These are phyloP conservation scores for Tromatobia lineatoria DNA, from an alignment of 2,888 invertebrate genomes.

Conservation along the genomic window DNA sequence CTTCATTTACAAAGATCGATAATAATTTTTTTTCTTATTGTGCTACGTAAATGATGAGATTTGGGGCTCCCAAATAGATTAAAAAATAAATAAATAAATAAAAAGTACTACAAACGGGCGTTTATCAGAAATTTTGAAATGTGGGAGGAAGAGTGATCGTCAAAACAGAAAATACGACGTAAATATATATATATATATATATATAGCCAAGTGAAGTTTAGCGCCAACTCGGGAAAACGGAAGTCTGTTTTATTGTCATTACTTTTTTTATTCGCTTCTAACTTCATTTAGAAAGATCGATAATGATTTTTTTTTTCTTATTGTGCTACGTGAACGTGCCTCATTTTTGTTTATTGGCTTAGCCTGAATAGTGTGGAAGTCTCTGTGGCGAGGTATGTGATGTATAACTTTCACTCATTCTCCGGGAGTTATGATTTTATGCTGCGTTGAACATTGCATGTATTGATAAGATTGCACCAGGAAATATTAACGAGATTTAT, in stretches of 20 bases:
- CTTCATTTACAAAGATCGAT: too few species aligned
- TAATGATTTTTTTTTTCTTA: background rate
- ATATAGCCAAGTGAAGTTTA: constrained; percentile 16
- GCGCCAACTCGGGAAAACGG: background rate
- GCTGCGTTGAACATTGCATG: background rate
- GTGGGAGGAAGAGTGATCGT: too few species aligned
- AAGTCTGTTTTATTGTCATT: constrained; percentile 1
- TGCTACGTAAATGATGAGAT: too few species aligned
- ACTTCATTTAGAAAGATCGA: constrained; percentile 10
- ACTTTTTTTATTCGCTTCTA: background rate
- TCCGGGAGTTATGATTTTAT: constrained; percentile 10
- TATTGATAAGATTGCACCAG: background rate
- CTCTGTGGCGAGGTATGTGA: constrained; percentile 22
- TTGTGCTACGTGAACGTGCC: constrained; percentile 22
- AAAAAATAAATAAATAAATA: background rate
- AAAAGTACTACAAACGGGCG: too few species aligned
- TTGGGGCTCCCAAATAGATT: too few species aligned
- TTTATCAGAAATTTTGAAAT: too few species aligned
- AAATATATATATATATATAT: too few species aligned
- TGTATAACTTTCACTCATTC: constrained; percentile 40
- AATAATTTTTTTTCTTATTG: too few species aligned
- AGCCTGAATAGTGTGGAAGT: constrained; percentile 42
- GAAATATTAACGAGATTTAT: background rate
- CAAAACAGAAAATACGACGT: too few species aligned
- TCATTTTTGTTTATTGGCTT: constrained; percentile 32